Evolutionary conservation across 2,113 vertebrate genomes (phyloP).

Genomic region (Oxygymnocypris stewartii): DNA sequence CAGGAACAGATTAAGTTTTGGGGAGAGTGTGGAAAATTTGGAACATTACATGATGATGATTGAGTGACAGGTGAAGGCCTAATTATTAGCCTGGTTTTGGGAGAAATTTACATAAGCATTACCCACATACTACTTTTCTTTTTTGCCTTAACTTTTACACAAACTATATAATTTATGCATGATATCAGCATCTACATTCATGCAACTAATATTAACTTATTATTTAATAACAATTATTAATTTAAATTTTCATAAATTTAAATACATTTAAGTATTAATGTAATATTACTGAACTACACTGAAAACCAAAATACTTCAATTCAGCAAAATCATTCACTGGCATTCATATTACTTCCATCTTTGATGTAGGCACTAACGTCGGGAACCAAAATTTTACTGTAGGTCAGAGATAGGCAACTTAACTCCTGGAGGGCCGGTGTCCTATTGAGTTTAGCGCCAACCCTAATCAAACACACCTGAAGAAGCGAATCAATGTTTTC

Average conservation of each 20-base stretch:
- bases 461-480: too few relatives aligned
- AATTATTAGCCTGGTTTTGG: slow-evolving; percentile 15
- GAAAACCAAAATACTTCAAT: background rate
- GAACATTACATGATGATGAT: background rate
- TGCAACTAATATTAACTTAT: too few relatives aligned
- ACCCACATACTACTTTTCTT: background rate
- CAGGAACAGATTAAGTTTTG: slow-evolving; percentile 7
- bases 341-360: background rate
- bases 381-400: too few relatives aligned
- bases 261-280: background rate
- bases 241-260: background rate
- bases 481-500: too few relatives aligned
- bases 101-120: background rate
- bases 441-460: too few relatives aligned
- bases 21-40: background rate
- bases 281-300: background rate
- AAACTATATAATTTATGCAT: background rate
- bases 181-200: background rate
- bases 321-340: background rate
- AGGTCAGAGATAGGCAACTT: too few relatives aligned
- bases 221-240: too few relatives aligned
- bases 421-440: too few relatives aligned
- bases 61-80: slow-evolving; percentile 23
- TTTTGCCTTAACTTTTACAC: background rate
- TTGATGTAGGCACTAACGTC: background rate